Percentiles rank a stretch among this genome's conserved stretches.
These are phyloP conservation scores for Hirtodrosophila duncani DNA, from an alignment of 2,888 invertebrate species.

Conservation along the genomic window DNA sequence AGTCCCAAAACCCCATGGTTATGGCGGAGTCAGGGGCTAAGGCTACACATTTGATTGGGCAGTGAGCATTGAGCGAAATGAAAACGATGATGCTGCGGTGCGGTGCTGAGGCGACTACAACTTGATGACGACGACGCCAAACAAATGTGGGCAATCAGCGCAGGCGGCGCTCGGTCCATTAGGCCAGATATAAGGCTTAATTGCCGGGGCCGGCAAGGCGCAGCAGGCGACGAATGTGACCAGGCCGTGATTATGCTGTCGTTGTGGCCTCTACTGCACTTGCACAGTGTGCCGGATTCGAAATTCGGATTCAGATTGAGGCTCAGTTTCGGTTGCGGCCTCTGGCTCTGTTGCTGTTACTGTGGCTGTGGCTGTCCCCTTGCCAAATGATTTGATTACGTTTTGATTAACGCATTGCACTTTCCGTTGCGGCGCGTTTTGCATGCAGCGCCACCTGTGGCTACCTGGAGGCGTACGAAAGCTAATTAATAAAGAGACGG, in stretches of 20 bases:
- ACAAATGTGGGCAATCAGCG: constrained; percentile 75
- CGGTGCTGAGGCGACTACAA: too few species aligned
- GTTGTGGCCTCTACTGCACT: neutral
- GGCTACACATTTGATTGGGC: constrained; percentile 68
- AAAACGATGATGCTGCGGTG: too few species aligned
- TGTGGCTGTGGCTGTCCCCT: constrained; percentile 31
- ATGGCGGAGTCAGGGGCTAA: constrained; percentile 7
- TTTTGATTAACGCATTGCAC: constrained; percentile 71
- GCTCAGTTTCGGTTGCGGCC: constrained; percentile 17
- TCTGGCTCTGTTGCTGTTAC: constrained; percentile 13
- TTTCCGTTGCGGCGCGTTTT: constrained; percentile 58
- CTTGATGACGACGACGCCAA: constrained; percentile 44
- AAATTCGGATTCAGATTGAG: constrained; percentile 13
- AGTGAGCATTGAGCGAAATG: constrained; percentile 7
- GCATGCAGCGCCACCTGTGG: constrained; percentile 73
- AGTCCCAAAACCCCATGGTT: constrained; percentile 50
- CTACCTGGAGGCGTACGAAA: constrained; percentile 63
- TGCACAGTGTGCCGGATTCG: constrained; percentile 5
- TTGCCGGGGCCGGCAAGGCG: constrained; percentile 76
- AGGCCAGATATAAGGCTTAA: constrained; percentile 78
- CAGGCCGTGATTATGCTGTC: constrained; percentile 53
- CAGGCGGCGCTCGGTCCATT: constrained; percentile 77
- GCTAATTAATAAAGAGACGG: constrained; percentile 73
- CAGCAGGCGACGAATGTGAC: constrained; percentile 68
- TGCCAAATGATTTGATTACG: constrained; percentile 72